These are phyloP conservation scores for Hirudinaria manillensis DNA, from an alignment of 2,888 invertebrate genomes.

Conservation along the genomic window DNA sequence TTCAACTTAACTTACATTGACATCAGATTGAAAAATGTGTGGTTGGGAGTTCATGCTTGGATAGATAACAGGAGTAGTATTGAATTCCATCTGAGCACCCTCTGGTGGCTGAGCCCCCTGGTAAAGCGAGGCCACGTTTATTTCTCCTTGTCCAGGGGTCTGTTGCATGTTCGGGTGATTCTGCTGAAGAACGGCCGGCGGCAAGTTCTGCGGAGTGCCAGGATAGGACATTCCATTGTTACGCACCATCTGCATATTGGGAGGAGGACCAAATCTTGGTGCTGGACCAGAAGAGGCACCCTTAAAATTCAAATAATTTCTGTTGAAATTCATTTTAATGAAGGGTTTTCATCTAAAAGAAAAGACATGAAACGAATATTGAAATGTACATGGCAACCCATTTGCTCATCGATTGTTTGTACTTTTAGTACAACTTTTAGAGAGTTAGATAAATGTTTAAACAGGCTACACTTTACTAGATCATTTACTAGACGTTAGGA, in stretches of 20 bases:
- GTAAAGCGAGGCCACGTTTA: not conserved
- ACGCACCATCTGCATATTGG: not conserved
- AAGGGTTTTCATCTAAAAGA: too few species aligned
- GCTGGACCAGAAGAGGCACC: not conserved
- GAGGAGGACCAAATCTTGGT: constrained; percentile 2
- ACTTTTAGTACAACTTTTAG: too few species aligned
- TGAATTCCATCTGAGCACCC: constrained; percentile 5
- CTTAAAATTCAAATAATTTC: not conserved
- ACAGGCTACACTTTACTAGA: too few species aligned
- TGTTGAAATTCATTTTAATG: too few species aligned
- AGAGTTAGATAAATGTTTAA: too few species aligned
- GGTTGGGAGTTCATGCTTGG: not conserved
- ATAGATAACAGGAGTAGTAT: constrained; percentile 1
- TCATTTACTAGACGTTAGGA: too few species aligned
- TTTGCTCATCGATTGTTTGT: too few species aligned
- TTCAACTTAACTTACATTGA: too few species aligned
- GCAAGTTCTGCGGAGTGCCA: not conserved
- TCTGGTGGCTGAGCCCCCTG: not conserved
- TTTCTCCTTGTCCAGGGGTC: not conserved
- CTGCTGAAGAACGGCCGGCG: not conserved
- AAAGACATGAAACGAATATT: too few species aligned
- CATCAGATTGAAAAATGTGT: constrained; percentile 7
- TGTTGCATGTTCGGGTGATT: not conserved
- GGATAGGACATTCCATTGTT: not conserved
- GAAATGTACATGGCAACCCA: too few species aligned